Conservation (phyloP, 2,113 vertebrate species). For the Orcinus orca region DNA sequence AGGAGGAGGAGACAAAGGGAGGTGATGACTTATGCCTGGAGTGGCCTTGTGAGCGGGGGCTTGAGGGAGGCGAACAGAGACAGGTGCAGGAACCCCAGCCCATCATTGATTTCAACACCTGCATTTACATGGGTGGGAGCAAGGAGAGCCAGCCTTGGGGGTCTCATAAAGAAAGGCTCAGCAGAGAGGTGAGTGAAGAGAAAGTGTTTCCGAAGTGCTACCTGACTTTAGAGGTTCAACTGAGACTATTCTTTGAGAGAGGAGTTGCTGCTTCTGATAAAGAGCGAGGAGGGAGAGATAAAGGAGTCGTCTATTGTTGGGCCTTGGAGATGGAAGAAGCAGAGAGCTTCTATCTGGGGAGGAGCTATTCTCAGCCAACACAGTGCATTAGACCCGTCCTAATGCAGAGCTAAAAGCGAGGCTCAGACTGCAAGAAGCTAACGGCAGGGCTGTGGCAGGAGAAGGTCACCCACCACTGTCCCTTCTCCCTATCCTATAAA, state of each 20-base stretch:
- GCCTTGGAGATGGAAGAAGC: not conserved
- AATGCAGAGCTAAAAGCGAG: not conserved
- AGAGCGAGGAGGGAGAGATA: too few relatives aligned
- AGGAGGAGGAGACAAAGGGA: not conserved
- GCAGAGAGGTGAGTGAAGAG: not conserved
- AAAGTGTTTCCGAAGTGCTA: not conserved
- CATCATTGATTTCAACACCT: fast-evolving
- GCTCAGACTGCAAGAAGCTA: not conserved
- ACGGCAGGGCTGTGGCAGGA: not conserved
- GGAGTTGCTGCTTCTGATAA: not conserved
- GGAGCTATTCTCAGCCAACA: not conserved
- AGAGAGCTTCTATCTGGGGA: not conserved
- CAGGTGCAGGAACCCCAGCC: not conserved
- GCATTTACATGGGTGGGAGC: not conserved
- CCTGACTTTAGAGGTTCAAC: not conserved
- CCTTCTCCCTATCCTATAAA: not conserved
- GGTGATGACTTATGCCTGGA: not conserved
- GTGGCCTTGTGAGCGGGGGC: not conserved
- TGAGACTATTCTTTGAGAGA: not conserved
- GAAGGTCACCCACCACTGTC: not conserved
- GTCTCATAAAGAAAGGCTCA: not conserved
- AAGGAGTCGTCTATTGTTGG: not conserved
- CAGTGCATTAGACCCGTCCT: not conserved
- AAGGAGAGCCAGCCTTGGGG: not conserved
- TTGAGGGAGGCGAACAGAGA: not conserved